Conservation (phyloP, 2,797 vertebrate species). For the Trichosurus vulpecula region DNA sequence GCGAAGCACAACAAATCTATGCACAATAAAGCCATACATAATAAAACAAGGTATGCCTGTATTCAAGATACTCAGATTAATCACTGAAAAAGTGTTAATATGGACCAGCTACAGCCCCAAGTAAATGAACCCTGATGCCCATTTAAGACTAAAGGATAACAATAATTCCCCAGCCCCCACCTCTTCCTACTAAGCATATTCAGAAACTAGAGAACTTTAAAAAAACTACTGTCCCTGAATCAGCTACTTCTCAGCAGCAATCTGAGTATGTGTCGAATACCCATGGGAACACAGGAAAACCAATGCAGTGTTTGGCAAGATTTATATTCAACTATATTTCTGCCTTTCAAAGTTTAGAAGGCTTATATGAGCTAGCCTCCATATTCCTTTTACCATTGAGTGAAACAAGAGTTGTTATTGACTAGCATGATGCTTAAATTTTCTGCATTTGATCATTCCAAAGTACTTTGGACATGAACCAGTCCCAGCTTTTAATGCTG, state of each 20-base stretch:
- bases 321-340: not conserved
- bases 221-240: not conserved
- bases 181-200: constrained; percentile 19
- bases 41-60: too few species aligned
- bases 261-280: too few species aligned
- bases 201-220: not conserved
- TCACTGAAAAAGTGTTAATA: not conserved
- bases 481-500: constrained; percentile 11
- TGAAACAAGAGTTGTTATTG: not conserved
- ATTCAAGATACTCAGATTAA: not conserved
- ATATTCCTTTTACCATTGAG: not conserved
- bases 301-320: not conserved
- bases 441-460: not conserved
- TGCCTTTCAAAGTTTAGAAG: not conserved
- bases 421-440: not conserved
- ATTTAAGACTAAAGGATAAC: not conserved
- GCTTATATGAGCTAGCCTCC: not conserved
- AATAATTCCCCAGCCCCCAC: not conserved
- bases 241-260: too few species aligned
- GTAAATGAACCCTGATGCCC: not conserved
- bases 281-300: not conserved
- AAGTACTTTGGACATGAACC: constrained; percentile 37
- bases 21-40: too few species aligned
- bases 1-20: not conserved
- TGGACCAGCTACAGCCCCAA: not conserved